Evolutionary conservation across 2,113 vertebrate species (phyloP), one percentile per base, ranked within the genome.

Genomic region (Nothocercus julius): DNA sequence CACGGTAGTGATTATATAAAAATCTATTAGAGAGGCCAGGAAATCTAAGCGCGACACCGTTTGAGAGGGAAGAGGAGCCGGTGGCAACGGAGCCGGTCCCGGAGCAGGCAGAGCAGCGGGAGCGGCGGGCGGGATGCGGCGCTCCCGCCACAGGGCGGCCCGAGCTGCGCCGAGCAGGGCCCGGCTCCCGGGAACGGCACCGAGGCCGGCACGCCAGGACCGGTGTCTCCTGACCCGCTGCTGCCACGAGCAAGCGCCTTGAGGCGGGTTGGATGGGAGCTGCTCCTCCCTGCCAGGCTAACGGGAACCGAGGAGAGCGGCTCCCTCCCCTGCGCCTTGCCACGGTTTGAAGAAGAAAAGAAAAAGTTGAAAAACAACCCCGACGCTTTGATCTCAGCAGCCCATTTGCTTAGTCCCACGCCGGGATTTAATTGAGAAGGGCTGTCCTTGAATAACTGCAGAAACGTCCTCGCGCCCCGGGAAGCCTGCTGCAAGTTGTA

Each of bases 1-100:
- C 95, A 92, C 73, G 91, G 82, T 91, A 95, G 97, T 28, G 61
- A 92, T 97, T 92, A 89, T 91, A 95, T 78, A 94, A 93, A 97
- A 92, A 95, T 96, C 95, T 92, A 95, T 94, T 87, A 95, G 47
- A 63, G 95, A 78, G 40, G 89, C 97, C 61, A 96, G 95, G 93
- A 88, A 96, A 95, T 27, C 74, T 66, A 79, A 93, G 94, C 96
- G 94, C 85, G 91, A 96, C 62, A 82, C 91, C 75, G 66, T 76
- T 77, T 89, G 90, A 93, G 96, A 88, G 81, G 75, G 62, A 86
- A 87, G 89, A 85, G 73, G 90, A 42, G 87, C 91, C 82, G 78
- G 91, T 94, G 93, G 94, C 90, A 75, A 79, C 68, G 77, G 68
- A 21, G 49, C 21, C 11, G 49, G 21, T 49, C 21, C 49, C 5